Conservation (phyloP, 2,888 invertebrate species). For the Falcaria lacertinaria region DNA sequence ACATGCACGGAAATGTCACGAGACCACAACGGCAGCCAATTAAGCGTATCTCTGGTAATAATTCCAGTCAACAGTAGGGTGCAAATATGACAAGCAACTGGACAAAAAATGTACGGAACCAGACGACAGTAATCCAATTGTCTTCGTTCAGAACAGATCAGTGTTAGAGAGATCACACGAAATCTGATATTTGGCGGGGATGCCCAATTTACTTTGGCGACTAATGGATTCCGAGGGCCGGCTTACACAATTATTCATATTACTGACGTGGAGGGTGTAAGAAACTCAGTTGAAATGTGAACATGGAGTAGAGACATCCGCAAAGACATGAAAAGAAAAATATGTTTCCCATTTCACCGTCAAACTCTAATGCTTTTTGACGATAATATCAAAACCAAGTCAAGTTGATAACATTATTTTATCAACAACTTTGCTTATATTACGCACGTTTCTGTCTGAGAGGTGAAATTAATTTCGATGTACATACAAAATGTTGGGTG, state of each 20-base stretch:
- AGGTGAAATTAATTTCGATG: too few species aligned
- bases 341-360: too few species aligned
- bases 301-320: too few species aligned
- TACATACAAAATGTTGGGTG: too few species aligned
- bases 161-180: conserved; percentile 72
- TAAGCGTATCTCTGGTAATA: conserved; percentile 71
- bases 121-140: conserved; percentile 75
- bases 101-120: conserved; percentile 68
- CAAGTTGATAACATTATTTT: too few species aligned
- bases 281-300: too few species aligned
- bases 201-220: conserved; percentile 60
- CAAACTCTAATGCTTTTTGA: too few species aligned
- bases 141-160: conserved; percentile 69
- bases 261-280: conserved; percentile 23
- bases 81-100: conserved; percentile 71
- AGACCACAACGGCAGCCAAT: conserved; percentile 75
- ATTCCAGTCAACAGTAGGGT: conserved; percentile 42
- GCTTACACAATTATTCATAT: conserved; percentile 51
- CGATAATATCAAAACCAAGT: too few species aligned
- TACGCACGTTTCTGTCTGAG: too few species aligned
- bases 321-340: too few species aligned
- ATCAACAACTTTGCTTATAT: too few species aligned
- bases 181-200: conserved; percentile 75
- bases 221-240: conserved; percentile 67
- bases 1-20: conserved; percentile 73